Evolutionary conservation across 2,113 vertebrate species (phyloP).

Genomic region (Felis chaus): DNA sequence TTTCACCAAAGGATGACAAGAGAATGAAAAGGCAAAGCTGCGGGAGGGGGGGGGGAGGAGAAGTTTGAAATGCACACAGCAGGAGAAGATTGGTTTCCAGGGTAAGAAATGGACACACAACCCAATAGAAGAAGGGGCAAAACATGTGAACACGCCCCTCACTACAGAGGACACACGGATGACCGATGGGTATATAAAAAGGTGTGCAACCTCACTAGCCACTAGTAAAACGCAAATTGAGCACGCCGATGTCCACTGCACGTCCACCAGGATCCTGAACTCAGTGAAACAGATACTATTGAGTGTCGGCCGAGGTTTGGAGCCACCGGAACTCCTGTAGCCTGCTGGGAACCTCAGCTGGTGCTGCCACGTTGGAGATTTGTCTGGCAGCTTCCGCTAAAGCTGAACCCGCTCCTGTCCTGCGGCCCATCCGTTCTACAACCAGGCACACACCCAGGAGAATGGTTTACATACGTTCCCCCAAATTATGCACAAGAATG

Average conservation of each 20-base stretch:
- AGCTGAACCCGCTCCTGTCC: background rate
- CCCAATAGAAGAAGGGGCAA: background rate
- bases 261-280: background rate
- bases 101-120: background rate
- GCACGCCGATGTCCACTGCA: accelerated
- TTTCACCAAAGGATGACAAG: background rate
- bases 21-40: background rate
- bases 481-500: accelerated
- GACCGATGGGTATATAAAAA: accelerated
- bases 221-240: background rate
- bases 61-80: background rate
- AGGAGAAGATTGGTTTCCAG: background rate
- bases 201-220: background rate
- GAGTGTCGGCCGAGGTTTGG: background rate
- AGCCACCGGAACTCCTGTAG: background rate
- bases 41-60: background rate
- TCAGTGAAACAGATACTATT: background rate
- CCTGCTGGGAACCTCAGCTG: accelerated
- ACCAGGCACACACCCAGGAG: background rate
- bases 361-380: background rate
- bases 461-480: accelerated
- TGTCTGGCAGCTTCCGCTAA: accelerated
- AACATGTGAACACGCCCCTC: accelerated
- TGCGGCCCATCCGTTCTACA: accelerated
- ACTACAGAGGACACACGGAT: background rate